phyloP scores from a whole-genome alignment of 2,888 invertebrate species.

The Neoascia interrupta region DNA sequence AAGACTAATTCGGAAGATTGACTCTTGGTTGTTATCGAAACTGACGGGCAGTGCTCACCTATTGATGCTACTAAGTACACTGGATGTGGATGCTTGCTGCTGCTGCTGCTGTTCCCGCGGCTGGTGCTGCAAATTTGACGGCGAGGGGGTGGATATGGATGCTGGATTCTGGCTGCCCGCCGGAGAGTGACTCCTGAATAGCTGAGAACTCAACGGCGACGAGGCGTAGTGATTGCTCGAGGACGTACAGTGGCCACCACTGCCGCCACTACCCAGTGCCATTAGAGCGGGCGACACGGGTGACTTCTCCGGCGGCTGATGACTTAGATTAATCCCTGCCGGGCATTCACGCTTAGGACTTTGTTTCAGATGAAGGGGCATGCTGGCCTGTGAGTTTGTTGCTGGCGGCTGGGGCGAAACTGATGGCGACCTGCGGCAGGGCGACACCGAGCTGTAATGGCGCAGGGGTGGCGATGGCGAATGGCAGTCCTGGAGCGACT shows the following conservation, averaged over 20 bases:
- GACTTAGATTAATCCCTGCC: constrained; percentile 64
- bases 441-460: constrained; percentile 54
- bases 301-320: constrained; percentile 63
- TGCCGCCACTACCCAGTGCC: constrained; percentile 49
- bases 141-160: constrained; percentile 72
- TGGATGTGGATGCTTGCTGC: constrained; percentile 71
- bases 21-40: constrained; percentile 59
- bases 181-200: constrained; percentile 74
- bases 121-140: constrained; percentile 71
- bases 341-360: constrained; percentile 67
- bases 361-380: constrained; percentile 59
- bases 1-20: constrained; percentile 48
- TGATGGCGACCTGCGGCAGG: constrained; percentile 61
- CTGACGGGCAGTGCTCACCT: constrained; percentile 80
- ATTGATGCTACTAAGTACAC: constrained; percentile 85
- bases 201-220: constrained; percentile 71
- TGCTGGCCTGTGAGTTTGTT: constrained; percentile 44
- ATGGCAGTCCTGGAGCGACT: constrained; percentile 51
- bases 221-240: constrained; percentile 68
- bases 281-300: constrained; percentile 60
- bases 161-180: constrained; percentile 71
- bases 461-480: constrained; percentile 62
- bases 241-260: constrained; percentile 65
- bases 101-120: constrained; percentile 71
- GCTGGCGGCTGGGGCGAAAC: constrained; percentile 53